Base-by-base conservation (phyloP, 2,888 invertebrate genomes). In the Drosophila dives region DNA sequence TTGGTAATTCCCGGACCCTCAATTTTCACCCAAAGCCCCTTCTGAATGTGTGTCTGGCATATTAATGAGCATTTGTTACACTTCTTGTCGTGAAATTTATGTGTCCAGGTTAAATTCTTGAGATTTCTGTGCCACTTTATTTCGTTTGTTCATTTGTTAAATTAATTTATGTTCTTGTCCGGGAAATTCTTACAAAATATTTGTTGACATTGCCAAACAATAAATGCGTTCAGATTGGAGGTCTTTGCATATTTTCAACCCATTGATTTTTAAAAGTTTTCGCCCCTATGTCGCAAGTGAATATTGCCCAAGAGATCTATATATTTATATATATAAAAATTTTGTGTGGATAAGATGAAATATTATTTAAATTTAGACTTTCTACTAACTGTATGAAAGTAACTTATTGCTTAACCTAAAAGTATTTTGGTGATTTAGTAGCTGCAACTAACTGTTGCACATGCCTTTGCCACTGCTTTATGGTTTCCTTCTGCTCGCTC, bases 61-160 rank as follows among this genome's bases (percentile, higher is more conserved):
- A 90, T 90, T 90, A 90, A 88, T 86, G 86, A 83, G 86, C 88
- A 90, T 86, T 90, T 86, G 90, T 80, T 81, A 70, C 69, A 73
- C 76, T 82, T 80, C 66, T 45, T 17, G 38, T 53, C 56, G 61
- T 59, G n/a, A 75, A 88, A 87, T 88, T 90, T 88, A 90, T 86
- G 81, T 62, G 76, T 75, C 70, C 89, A 90, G 90, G 89, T 87
- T 90, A 77, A 86, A 87, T 88, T 86, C 89, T 80, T 76, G 69
- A 76, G 72, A 90, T 90, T 83, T 75, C 72, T 56, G 61, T 45
- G 71, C 58, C 64, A 67, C 64, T 62, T 70, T 64, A 64, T 64
- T 74, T 29, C 26, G 75, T 62, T 74, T 88, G 83, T 88, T 86
- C 84, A 88, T 84, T 89, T 84, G 86, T 75, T 71, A 65, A 80